A percentile compares a stretch with the other conserved stretches of the same genome.
Conservation (phyloP, 2,888 invertebrate genomes). For the Rotaria macrura region DNA sequence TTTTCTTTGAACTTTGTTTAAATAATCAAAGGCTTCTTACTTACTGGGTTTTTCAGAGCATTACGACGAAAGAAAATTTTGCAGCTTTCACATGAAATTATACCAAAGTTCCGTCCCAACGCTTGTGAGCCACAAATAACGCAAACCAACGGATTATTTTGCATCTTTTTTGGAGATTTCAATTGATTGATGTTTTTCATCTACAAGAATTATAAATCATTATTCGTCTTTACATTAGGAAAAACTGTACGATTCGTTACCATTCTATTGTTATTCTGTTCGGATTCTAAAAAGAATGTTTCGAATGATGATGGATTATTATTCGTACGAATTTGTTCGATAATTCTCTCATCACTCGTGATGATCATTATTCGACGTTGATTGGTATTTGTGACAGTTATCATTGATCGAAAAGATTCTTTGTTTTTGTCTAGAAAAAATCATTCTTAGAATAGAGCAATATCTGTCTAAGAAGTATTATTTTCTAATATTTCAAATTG, state of each 20-base stretch:
- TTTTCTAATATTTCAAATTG: no score
- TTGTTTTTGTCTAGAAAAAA: no score
- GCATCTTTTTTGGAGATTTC: neutral
- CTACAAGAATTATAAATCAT: neutral
- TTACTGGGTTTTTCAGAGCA: neutral
- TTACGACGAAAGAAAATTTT: neutral
- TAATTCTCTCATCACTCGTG: neutral
- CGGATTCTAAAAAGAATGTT: neutral
- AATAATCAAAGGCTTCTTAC: neutral
- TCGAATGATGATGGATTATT: neutral
- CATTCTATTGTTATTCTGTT: no score
- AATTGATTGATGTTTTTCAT: neutral
- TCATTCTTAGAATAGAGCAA: no score
- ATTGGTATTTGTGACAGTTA: neutral
- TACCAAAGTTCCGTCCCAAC: neutral
- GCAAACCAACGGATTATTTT: neutral
- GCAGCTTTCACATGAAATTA: neutral
- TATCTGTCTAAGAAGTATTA: no score
- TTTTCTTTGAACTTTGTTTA: no score
- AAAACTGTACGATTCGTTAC: neutral
- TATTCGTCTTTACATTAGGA: neutral
- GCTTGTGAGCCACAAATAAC: neutral
- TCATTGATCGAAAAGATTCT: no score
- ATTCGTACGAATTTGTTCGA: neutral
- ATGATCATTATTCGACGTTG: neutral